Percentiles rank a stretch among this genome's conserved stretches.
Evolutionary conservation across 2,113 vertebrate genomes (phyloP).

Genomic region (Thalassarche chlororhynchos): DNA sequence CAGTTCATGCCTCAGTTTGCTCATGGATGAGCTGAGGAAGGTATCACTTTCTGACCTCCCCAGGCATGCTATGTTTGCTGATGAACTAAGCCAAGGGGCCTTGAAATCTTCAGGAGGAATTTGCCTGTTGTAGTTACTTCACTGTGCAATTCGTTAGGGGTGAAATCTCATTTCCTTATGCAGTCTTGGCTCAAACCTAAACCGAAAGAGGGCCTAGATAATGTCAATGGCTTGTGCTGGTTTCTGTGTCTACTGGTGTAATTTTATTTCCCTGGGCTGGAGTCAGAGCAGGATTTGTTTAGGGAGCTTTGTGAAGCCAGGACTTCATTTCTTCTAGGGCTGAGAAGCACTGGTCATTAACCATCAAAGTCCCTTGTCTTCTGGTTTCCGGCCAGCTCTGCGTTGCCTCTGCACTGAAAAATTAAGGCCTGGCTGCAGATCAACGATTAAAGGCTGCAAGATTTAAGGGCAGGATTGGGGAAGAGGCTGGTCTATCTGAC

Average conservation of each 20-base stretch:
- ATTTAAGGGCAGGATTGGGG: not conserved
- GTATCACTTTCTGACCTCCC: not conserved
- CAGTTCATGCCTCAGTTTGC: not conserved
- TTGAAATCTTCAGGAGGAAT: not conserved
- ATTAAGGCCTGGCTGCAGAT: slow-evolving; percentile 15
- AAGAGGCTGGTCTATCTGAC: slow-evolving; percentile 4
- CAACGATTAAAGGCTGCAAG: not conserved
- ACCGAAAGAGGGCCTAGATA: not conserved
- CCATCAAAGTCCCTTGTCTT: not conserved
- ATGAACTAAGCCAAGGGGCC: not conserved
- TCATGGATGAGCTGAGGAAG: not conserved
- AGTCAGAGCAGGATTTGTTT: not conserved
- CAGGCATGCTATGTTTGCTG: not conserved
- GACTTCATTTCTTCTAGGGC: not conserved
- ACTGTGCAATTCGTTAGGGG: not conserved
- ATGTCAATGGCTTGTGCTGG: not conserved
- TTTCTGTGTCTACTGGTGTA: not conserved
- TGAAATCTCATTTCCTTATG: not conserved
- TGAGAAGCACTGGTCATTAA: slow-evolving; percentile 13
- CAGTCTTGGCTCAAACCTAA: not conserved
- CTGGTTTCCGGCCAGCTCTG: not conserved
- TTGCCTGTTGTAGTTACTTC: not conserved
- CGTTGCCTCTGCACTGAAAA: not conserved
- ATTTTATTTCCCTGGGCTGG: not conserved
- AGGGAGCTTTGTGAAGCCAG: not conserved